Base-by-base conservation (phyloP, 35 echinoderm and acorn worm species). In the Eucidaris tribuloides region DNA sequence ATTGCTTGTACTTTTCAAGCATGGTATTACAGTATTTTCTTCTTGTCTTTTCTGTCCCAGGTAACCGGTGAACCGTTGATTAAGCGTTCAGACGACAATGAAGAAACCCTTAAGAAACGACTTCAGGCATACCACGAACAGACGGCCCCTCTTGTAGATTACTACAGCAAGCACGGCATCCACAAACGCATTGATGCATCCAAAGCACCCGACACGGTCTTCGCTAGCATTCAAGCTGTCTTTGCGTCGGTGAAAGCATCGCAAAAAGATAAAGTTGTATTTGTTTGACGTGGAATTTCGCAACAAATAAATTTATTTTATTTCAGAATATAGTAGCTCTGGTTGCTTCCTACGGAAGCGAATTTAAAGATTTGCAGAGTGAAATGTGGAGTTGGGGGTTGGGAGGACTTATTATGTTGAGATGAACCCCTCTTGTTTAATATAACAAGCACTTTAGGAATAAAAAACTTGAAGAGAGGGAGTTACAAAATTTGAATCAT, bases 251-350 rank as follows among this genome's bases (percentile, higher is more conserved):
- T 72, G 3, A 80, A 90, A 76, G 66, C 90, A 35, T 62, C 50
- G 22, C 61, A 79, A 37, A 99, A 99, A 84, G 96, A 99, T 66
- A 93, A 90, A 87, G 96, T 99, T 32, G 86, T 99, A 84, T 99
- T 99, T 79, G 83, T 93, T 23, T 93, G 82, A 99, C 58, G 64
- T 55, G 38, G 46, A 80, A 42, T 23, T 20, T 76, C 22, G 19
- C 70, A 42, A 34, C 14, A 76, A n/a, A n/a, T n/a, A n/a, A n/a
- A n/a, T n/a, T n/a, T n/a, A n/a, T n/a, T n/a, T n/a, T n/a, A n/a
- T n/a, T n/a, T n/a, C n/a, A n/a, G n/a, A n/a, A n/a, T n/a, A n/a
- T n/a, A n/a, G n/a, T n/a, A n/a, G n/a, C n/a, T n/a, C n/a, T n/a
- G n/a, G n/a, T n/a, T n/a, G n/a, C n/a, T n/a, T n/a, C n/a, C n/a